Evolutionary conservation across 2,888 invertebrate genomes (phyloP).

Genomic region (Eledona agricola): DNA sequence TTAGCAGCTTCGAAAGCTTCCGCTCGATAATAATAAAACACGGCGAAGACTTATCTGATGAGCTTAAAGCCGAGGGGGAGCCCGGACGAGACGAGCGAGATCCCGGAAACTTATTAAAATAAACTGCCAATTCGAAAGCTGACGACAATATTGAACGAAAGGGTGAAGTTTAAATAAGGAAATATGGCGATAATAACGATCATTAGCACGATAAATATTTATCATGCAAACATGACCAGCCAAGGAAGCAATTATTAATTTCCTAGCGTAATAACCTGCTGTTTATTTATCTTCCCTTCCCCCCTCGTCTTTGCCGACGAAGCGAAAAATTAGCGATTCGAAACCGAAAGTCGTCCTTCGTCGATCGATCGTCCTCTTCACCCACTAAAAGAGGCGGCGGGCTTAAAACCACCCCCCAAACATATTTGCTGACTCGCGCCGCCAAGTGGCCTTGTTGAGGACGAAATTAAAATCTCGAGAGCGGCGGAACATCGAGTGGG

Average conservation of each 20-base stretch:
- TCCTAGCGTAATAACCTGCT: constrained; percentile 33
- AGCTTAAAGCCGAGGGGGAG: constrained; percentile 30
- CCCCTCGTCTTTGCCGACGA: not conserved
- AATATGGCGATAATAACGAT: constrained; percentile 44
- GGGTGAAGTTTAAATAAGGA: constrained; percentile 46
- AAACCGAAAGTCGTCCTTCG: constrained; percentile 1
- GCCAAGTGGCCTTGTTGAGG: constrained; percentile 44
- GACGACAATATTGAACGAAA: constrained; percentile 41
- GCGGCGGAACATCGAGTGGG: constrained; percentile 40
- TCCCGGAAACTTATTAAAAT: constrained; percentile 43
- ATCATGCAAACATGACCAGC: constrained; percentile 40
- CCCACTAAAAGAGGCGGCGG: constrained; percentile 18
- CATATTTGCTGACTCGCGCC: constrained; percentile 47
- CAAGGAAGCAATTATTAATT: constrained; percentile 40
- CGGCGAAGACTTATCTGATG: constrained; percentile 39
- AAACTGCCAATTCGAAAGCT: constrained; percentile 40
- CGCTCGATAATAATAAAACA: constrained; percentile 41
- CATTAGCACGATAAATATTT: constrained; percentile 43
- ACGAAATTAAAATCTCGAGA: constrained; percentile 50
- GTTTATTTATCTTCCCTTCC: constrained; percentile 20
- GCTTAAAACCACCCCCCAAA: constrained; percentile 33
- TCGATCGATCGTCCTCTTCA: constrained; percentile 26
- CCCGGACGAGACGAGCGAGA: constrained; percentile 30
- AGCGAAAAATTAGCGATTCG: not conserved
- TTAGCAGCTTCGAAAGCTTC: constrained; percentile 39